Evolutionary conservation across 2,888 invertebrate genomes (phyloP).

Genomic region (Merodon equestris): DNA sequence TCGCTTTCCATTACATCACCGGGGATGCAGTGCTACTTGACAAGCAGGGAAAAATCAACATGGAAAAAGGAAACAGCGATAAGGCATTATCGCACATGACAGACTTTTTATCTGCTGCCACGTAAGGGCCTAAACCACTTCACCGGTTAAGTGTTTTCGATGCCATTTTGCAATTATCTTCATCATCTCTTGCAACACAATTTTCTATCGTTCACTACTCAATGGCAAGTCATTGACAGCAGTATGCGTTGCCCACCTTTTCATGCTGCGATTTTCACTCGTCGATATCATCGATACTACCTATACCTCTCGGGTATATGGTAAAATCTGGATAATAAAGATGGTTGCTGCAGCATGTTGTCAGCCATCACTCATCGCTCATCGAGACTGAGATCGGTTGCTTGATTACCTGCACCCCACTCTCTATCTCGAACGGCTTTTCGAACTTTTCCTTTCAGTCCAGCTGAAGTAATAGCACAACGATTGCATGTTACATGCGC

Average conservation of each 20-base stretch:
- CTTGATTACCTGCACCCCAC: too few species aligned
- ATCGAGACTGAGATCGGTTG: background rate
- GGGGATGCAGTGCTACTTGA: background rate
- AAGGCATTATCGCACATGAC: slow-evolving; percentile 9
- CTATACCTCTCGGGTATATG: slow-evolving; percentile 22
- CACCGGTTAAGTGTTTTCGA: slow-evolving; percentile 47
- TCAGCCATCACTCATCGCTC: slow-evolving; percentile 27
- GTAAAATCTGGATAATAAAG: slow-evolving; percentile 56
- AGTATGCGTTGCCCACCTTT: slow-evolving; percentile 18
- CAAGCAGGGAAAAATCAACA: too few species aligned
- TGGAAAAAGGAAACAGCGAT: background rate
- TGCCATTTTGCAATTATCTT: slow-evolving; percentile 50
- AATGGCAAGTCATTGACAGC: slow-evolving; percentile 68
- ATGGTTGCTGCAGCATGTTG: slow-evolving; percentile 22
- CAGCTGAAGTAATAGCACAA: slow-evolving; percentile 19
- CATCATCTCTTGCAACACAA: slow-evolving; percentile 35
- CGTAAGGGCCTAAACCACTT: slow-evolving; percentile 52
- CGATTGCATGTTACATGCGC: slow-evolving; percentile 50
- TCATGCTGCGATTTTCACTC: too few species aligned
- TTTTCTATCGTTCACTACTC: slow-evolving; percentile 59
- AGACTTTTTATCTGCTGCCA: slow-evolving; percentile 27
- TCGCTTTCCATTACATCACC: too few species aligned
- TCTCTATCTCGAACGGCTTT: slow-evolving; percentile 11
- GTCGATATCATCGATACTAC: background rate
- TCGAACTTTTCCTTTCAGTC: slow-evolving; percentile 66